These are phyloP conservation scores for Diuraphis noxia DNA, from an alignment of 1,140 invertebrate species.

Conservation along the genomic window DNA sequence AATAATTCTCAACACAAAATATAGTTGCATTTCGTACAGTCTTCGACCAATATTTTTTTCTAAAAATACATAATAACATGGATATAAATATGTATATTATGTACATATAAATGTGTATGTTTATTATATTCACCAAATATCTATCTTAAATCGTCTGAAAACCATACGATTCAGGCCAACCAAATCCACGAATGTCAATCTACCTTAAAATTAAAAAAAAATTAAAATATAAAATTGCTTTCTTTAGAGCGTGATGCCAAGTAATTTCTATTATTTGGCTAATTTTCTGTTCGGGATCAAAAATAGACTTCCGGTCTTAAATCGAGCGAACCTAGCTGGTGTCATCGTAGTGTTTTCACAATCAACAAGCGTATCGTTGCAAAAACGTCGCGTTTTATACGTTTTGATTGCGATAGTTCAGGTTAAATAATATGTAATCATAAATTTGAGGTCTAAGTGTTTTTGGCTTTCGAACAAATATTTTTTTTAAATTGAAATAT, in stretches of 20 bases:
- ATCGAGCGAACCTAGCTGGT: slow-evolving; percentile 9
- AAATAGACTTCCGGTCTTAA: slow-evolving; percentile 49
- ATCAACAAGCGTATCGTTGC: not conserved
- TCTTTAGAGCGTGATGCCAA: not conserved
- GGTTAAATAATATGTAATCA: slow-evolving; percentile 5
- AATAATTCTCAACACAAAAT: not conserved
- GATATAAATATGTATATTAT: too few species aligned
- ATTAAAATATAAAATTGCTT: not conserved
- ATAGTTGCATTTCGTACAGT: too few species aligned
- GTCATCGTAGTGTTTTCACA: slow-evolving; percentile 6
- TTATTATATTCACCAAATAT: not conserved
- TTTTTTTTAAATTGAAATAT: slow-evolving; percentile 13
- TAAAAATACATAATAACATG: not conserved
- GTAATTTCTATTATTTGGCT: not conserved
- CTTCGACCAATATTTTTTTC: not conserved
- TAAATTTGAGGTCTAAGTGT: slow-evolving; percentile 24
- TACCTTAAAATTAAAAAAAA: slow-evolving; percentile 13
- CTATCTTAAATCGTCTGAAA: not conserved
- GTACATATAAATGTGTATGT: too few species aligned
- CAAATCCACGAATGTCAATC: not conserved
- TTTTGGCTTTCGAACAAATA: slow-evolving; percentile 18
- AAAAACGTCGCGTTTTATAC: not conserved
- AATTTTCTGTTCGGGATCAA: slow-evolving; percentile 24
- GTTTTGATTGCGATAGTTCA: not conserved
- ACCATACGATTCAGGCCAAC: not conserved